Conservation (phyloP, 2,797 vertebrate genomes). For the Pipistrellus pygmaeus region DNA sequence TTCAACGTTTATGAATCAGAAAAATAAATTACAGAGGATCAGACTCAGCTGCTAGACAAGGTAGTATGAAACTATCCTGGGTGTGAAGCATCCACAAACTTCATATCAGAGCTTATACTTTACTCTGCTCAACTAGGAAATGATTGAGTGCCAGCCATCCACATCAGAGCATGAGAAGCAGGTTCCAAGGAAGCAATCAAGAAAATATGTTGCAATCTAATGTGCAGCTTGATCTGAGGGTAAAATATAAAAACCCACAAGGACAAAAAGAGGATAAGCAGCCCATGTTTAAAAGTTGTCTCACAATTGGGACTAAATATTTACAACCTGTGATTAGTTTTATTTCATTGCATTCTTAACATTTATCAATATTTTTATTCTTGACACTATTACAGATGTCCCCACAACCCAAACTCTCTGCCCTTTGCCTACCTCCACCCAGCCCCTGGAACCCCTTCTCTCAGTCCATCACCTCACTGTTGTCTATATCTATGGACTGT, state of each 20-base stretch:
- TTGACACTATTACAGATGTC: too few relatives aligned
- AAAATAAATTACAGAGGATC: constrained; percentile 35
- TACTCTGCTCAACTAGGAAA: constrained; percentile 49
- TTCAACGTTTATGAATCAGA: constrained; percentile 58
- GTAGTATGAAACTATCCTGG: not conserved
- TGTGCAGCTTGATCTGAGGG: not conserved
- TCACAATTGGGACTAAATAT: not conserved
- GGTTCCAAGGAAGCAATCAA: not conserved
- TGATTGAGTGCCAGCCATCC: not conserved
- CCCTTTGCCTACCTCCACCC: too few relatives aligned
- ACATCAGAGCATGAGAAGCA: constrained; percentile 1
- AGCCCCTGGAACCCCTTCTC: too few relatives aligned
- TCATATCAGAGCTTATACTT: not conserved
- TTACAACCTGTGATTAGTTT: constrained; percentile 3
- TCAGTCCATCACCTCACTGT: too few relatives aligned
- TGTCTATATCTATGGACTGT: too few relatives aligned
- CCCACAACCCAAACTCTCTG: too few relatives aligned
- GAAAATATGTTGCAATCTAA: constrained; percentile 7
- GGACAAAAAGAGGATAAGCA: not conserved
- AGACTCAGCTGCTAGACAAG: not conserved
- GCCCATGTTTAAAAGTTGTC: constrained; percentile 26
- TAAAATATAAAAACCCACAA: constrained; percentile 46
- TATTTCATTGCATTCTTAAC: not conserved
- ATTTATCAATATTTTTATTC: too few relatives aligned
- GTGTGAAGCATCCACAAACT: not conserved